A percentile compares a stretch with the other conserved stretches of the same genome.
These are phyloP conservation scores for Brenthis ino DNA, from an alignment of 2,888 invertebrate species.

Conservation along the genomic window DNA sequence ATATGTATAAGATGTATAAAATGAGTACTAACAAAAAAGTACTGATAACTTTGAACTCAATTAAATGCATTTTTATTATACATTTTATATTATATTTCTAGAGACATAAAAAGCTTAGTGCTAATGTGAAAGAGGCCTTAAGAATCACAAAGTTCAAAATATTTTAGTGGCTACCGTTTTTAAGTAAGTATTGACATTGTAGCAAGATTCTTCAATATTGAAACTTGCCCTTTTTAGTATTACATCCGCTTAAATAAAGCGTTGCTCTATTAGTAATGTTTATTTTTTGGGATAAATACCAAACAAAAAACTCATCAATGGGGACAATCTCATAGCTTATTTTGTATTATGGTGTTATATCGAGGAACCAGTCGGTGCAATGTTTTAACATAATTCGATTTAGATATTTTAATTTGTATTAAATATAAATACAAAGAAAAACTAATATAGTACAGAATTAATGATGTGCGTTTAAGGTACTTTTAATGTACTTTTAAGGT, in stretches of 20 bases:
- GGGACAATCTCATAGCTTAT: background rate
- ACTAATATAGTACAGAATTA: too few relatives aligned
- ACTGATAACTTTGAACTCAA: background rate
- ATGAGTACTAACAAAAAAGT: too few relatives aligned
- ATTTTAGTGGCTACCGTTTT: slow-evolving; percentile 60
- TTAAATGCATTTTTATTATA: background rate
- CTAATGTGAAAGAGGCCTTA: slow-evolving; percentile 52
- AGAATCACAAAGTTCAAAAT: slow-evolving; percentile 51
- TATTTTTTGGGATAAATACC: background rate
- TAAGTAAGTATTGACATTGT: slow-evolving; percentile 27
- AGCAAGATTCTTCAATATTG: slow-evolving; percentile 24
- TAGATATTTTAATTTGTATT: too few relatives aligned
- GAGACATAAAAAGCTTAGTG: background rate
- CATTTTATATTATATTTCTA: too few relatives aligned
- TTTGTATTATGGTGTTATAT: too few relatives aligned
- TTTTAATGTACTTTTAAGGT: too few relatives aligned
- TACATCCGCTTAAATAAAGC: slow-evolving; percentile 20
- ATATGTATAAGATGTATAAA: too few relatives aligned
- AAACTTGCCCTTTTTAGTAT: slow-evolving; percentile 17
- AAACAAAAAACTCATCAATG: background rate
- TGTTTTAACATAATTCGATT: too few relatives aligned
- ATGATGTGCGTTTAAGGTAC: too few relatives aligned
- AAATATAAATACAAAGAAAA: too few relatives aligned
- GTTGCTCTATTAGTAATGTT: slow-evolving; percentile 25
- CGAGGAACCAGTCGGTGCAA: too few relatives aligned